Conservation (phyloP, 2,888 invertebrate genomes). For the Archips xylosteana region DNA sequence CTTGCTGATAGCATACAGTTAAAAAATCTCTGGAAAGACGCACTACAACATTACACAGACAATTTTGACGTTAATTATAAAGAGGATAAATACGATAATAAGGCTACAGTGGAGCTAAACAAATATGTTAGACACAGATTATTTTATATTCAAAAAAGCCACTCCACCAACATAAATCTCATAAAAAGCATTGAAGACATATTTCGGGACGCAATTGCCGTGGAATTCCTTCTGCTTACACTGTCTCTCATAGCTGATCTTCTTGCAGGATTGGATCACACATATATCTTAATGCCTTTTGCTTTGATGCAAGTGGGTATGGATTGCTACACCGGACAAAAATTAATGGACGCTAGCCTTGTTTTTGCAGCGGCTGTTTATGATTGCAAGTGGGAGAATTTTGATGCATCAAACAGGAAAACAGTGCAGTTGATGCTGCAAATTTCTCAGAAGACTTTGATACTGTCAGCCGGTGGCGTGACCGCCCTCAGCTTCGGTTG, state of each 20-base stretch:
- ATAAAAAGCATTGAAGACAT: slow-evolving; percentile 52
- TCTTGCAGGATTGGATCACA: slow-evolving; percentile 61
- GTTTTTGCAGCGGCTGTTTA: slow-evolving; percentile 64
- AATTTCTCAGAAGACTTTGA: slow-evolving; percentile 64
- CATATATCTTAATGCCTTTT: slow-evolving; percentile 59
- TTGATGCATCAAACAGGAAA: slow-evolving; percentile 62
- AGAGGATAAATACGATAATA: not conserved
- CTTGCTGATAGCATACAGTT: slow-evolving; percentile 12
- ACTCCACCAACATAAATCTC: slow-evolving; percentile 51
- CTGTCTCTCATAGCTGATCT: slow-evolving; percentile 55
- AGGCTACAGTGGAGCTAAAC: not conserved
- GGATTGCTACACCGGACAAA: slow-evolving; percentile 68
- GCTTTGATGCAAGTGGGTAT: slow-evolving; percentile 54
- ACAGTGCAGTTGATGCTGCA: slow-evolving; percentile 63
- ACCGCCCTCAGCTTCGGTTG: slow-evolving; percentile 58
- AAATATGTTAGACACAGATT: slow-evolving; percentile 51
- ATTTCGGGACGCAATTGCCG: slow-evolving; percentile 55
- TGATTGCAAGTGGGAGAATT: slow-evolving; percentile 70
- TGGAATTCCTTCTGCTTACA: slow-evolving; percentile 57
- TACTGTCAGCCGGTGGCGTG: slow-evolving; percentile 66
- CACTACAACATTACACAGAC: slow-evolving; percentile 15
- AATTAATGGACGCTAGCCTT: slow-evolving; percentile 62
- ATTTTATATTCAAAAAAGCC: slow-evolving; percentile 50
- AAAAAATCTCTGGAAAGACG: slow-evolving; percentile 18
- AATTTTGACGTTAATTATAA: not conserved